Evolutionary conservation across 92 coral and sea anemone genomes (phyloP).

Genomic region (Galaxea fascicularis): DNA sequence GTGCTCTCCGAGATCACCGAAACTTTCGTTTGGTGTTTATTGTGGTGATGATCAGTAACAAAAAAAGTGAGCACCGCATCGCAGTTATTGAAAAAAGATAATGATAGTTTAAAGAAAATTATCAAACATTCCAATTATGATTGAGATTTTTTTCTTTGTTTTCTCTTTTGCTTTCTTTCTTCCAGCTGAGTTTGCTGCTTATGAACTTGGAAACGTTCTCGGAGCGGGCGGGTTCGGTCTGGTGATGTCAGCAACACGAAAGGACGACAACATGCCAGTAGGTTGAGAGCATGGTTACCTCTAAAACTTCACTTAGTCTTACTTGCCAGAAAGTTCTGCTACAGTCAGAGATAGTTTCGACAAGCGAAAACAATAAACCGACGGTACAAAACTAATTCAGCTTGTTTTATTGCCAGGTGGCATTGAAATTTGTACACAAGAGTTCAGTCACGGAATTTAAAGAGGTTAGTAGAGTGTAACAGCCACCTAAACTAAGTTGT

Average conservation of each 20-base stretch:
- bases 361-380: no score
- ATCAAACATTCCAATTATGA: background rate
- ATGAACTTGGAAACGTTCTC: slow-evolving; percentile 1
- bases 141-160: no score
- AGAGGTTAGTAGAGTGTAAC: slow-evolving; percentile 5
- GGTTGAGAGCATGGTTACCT: background rate
- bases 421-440: slow-evolving; percentile 21
- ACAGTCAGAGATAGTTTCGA: no score
- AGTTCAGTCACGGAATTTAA: slow-evolving; percentile 25
- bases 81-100: no score
- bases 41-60: no score
- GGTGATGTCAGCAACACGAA: slow-evolving; percentile 25
- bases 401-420: background rate
- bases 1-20: no score
- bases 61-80: no score
- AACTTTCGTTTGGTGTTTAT: background rate
- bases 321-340: background rate
- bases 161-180: background rate
- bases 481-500: background rate
- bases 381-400: background rate
- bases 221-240: slow-evolving; percentile 25
- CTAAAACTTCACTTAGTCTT: background rate
- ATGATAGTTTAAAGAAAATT: background rate
- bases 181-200: slow-evolving; percentile 5
- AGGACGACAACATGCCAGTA: slow-evolving; percentile 1